Percentiles rank a stretch among this genome's conserved stretches.
phyloP scores from a whole-genome alignment of 23 tunicate species.

The Phallusia fumigata region DNA sequence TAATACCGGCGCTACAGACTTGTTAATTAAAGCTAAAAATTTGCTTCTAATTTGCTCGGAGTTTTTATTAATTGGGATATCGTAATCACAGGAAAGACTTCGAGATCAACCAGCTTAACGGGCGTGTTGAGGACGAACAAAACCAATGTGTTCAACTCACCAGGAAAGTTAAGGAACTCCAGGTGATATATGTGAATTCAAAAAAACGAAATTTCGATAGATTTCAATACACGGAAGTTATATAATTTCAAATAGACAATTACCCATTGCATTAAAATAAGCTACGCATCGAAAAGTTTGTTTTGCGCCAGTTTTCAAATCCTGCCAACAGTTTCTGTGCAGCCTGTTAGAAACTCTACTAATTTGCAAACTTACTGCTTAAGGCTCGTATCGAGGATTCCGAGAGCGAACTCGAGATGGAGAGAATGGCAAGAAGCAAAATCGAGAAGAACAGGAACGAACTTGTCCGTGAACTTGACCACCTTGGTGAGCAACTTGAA shows the following conservation, averaged over 20 bases:
- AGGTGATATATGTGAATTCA: constrained; percentile 37
- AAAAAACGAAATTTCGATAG: too few relatives aligned
- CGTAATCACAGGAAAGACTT: constrained; percentile 74
- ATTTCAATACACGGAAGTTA: too few relatives aligned
- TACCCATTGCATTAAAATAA: too few relatives aligned
- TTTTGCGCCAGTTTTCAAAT: too few relatives aligned
- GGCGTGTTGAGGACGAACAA: constrained; percentile 79
- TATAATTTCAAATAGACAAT: too few relatives aligned
- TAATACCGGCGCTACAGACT: too few relatives aligned
- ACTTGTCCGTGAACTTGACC: constrained; percentile 94
- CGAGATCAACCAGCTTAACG: constrained; percentile 74
- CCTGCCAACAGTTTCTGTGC: too few relatives aligned
- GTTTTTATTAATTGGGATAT: too few relatives aligned
- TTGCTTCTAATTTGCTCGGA: too few relatives aligned
- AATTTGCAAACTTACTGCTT: background rate
- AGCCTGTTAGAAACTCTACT: too few relatives aligned
- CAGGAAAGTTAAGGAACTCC: constrained; percentile 85
- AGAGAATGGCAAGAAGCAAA: constrained; percentile 82
- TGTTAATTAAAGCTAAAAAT: too few relatives aligned
- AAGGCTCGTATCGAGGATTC: constrained; percentile 95
- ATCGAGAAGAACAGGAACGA: constrained; percentile 89
- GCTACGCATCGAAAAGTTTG: too few relatives aligned
- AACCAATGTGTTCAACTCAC: constrained; percentile 52
- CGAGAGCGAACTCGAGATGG: constrained; percentile 97
- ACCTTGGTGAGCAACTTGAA: constrained; percentile 90